Percentiles rank a stretch among this genome's conserved stretches.
Evolutionary conservation across 2,113 vertebrate genomes (phyloP).

Genomic region (Lontra canadensis): DNA sequence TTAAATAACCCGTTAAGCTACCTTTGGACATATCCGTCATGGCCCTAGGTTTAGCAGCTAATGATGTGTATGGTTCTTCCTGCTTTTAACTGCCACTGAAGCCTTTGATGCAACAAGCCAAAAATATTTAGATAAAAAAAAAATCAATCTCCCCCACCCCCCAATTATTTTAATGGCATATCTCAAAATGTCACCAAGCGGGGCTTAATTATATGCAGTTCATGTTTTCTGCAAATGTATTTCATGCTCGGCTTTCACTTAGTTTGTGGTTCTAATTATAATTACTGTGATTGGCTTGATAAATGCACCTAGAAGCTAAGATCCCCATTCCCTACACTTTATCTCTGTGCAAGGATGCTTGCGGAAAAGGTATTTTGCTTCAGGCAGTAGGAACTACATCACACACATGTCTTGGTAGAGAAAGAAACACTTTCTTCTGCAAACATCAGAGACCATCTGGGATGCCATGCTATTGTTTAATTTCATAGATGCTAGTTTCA

Average conservation of each 20-base stretch:
- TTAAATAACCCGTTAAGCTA: conserved; percentile 15
- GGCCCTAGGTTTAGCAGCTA: neutral
- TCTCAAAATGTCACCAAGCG: conserved; percentile 41
- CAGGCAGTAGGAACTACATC: conserved; percentile 11
- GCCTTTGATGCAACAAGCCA: neutral
- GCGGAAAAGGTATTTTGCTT: conserved; percentile 32
- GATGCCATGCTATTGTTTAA: neutral
- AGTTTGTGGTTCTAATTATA: conserved; percentile 71
- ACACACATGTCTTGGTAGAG: neutral
- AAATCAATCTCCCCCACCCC: neutral
- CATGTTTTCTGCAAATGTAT: conserved; percentile 55
- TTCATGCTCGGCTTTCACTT: conserved; percentile 59
- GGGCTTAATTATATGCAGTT: conserved; percentile 60
- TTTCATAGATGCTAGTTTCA: neutral
- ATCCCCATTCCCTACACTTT: conserved; percentile 35
- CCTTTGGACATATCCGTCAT: neutral
- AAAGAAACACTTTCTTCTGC: conserved; percentile 49
- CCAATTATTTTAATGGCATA: neutral
- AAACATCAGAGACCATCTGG: conserved; percentile 53
- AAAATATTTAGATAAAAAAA: neutral
- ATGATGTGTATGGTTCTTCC: neutral
- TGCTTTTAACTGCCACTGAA: neutral
- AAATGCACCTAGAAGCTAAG: conserved; percentile 65
- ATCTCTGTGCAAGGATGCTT: conserved; percentile 57
- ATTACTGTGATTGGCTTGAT: conserved; percentile 74